Conservation (phyloP, 2,797 vertebrate genomes). For the Cossypha heuglini region DNA sequence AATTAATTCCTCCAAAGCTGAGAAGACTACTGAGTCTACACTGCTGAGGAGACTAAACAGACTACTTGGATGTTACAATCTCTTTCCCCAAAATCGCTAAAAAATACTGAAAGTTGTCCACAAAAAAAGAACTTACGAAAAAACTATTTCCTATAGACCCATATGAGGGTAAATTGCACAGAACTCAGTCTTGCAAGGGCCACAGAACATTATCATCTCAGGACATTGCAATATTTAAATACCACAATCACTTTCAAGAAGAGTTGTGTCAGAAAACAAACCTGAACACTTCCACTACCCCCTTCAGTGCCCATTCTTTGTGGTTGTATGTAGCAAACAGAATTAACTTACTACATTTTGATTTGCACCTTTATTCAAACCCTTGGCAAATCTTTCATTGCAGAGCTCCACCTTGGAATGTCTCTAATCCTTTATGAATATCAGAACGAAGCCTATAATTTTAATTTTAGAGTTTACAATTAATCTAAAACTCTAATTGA, state of each 20-base stretch:
- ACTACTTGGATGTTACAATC: neutral
- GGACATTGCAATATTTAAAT: neutral
- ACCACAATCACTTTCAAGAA: neutral
- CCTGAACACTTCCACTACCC: neutral
- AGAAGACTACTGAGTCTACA: neutral
- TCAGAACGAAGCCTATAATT: constrained; percentile 13
- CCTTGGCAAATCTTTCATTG: neutral
- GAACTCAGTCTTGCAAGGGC: neutral
- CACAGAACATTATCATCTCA: neutral
- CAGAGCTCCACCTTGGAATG: neutral
- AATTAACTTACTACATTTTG: neutral
- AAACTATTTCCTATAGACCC: neutral
- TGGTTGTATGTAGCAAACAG: neutral
- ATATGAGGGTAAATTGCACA: neutral
- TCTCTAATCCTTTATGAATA: constrained; percentile 34
- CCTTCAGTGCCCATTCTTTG: neutral
- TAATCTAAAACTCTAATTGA: constrained; percentile 26
- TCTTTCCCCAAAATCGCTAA: neutral
- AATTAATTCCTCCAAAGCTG: neutral
- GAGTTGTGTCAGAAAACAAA: neutral
- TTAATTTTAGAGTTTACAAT: constrained; percentile 43
- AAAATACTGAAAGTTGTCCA: neutral
- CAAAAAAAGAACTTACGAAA: neutral
- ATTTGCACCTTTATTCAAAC: constrained; percentile 23
- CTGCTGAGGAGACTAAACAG: neutral